A percentile compares a stretch with the other conserved stretches of the same genome.
phyloP scores from a whole-genome alignment of 2,797 vertebrate species.

The Macrochelys suwanniensis region DNA sequence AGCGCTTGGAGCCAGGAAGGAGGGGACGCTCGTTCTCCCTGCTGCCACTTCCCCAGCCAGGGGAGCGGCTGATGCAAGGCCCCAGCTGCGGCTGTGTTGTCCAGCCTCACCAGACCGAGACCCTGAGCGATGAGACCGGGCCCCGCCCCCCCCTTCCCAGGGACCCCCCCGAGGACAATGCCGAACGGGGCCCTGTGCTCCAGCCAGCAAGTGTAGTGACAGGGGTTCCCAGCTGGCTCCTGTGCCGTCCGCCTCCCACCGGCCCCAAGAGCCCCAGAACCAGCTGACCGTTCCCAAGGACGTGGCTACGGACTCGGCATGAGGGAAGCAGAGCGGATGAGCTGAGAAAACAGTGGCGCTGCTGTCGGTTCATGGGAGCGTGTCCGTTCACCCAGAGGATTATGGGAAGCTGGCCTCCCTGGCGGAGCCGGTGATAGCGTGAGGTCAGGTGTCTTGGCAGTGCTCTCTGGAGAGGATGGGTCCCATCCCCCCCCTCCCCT shows the following conservation, averaged over 20 bases:
- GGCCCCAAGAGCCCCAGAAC: neutral
- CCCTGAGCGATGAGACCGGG: neutral
- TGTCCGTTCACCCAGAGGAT: slow-evolving; percentile 19
- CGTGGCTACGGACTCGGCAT: neutral
- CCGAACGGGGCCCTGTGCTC: neutral
- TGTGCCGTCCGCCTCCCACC: neutral
- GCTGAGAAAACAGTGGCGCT: neutral
- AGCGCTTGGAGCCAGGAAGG: neutral
- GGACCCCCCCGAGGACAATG: too few relatives aligned
- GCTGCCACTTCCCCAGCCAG: too few relatives aligned
- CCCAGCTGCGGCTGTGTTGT: neutral
- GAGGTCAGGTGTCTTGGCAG: neutral
- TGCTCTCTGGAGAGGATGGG: neutral
- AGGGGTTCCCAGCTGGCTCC: neutral
- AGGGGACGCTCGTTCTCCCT: neutral
- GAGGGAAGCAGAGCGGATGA: neutral
- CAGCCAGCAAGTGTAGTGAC: neutral
- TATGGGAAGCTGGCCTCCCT: neutral
- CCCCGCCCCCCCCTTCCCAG: neutral
- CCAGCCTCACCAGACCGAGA: neutral
- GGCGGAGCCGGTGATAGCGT: neutral
- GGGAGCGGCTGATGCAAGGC: too few relatives aligned
- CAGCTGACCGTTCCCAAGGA: neutral
- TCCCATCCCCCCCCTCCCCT: neutral
- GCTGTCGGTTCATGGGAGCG: neutral